Conservation (phyloP, 2,797 vertebrate species). For the Sylvia borin region DNA sequence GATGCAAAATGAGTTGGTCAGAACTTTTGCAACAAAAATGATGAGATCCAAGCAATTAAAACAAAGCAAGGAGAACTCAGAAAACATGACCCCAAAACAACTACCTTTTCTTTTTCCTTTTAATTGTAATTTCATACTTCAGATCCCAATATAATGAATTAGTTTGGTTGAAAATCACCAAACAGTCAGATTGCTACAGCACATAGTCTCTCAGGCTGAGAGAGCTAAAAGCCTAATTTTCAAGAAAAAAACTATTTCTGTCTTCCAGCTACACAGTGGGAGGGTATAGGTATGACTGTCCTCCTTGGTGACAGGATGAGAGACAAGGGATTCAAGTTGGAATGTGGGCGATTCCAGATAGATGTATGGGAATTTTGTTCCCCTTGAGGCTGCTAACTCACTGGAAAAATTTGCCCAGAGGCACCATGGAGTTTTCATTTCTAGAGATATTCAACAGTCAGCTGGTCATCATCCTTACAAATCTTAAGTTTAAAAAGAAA, state of each 20-base stretch:
- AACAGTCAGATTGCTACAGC: neutral
- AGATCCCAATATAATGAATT: neutral
- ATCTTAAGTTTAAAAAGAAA: neutral
- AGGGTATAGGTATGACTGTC: neutral
- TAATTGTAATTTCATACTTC: neutral
- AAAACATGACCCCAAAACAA: neutral
- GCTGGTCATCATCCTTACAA: neutral
- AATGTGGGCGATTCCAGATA: accelerated
- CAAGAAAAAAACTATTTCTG: neutral
- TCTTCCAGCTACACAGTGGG: neutral
- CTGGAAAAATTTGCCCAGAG: neutral
- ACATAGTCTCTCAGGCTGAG: neutral
- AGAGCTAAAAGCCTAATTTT: neutral
- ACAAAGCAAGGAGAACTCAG: neutral
- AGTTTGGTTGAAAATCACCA: neutral
- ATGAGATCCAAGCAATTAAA: neutral
- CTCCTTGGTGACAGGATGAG: neutral
- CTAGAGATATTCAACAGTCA: neutral
- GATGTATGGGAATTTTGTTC: neutral
- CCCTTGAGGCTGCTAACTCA: neutral
- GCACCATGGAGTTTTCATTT: neutral
- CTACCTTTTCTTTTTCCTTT: neutral
- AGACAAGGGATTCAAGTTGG: neutral
- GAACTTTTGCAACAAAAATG: neutral
- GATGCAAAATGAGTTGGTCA: neutral